These are phyloP conservation scores for Timandra comae DNA, from an alignment of 2,888 invertebrate genomes.

Conservation along the genomic window DNA sequence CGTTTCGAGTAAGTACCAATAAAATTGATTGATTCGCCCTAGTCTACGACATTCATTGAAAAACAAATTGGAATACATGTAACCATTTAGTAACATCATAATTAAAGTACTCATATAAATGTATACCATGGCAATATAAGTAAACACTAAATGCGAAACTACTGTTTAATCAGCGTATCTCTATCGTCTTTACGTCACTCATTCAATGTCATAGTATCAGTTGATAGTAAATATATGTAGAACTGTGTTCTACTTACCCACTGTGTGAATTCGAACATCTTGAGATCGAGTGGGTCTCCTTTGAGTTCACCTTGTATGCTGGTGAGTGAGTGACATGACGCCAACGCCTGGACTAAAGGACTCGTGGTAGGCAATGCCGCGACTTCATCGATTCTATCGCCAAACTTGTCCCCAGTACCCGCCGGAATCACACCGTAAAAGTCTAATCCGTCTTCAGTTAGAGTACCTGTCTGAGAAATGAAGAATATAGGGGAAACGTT, in stretches of 20 bases:
- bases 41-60: no score
- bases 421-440: conserved; percentile 86
- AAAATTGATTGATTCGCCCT: conserved; percentile 1
- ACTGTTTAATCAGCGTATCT: no score
- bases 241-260: conserved; percentile 86
- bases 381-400: conserved; percentile 72
- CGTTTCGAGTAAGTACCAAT: conserved; percentile 4
- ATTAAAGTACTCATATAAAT: no score
- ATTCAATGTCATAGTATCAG: no score
- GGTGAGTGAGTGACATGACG: conserved; percentile 90
- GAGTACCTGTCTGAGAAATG: conserved; percentile 93
- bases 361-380: conserved; percentile 53
- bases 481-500: no score
- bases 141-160: no score
- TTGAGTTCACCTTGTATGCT: conserved; percentile 86
- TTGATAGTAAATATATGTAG: no score
- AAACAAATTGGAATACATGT: no score
- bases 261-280: conserved; percentile 91
- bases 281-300: conserved; percentile 92
- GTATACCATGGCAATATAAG: no score
- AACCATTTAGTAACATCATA: no score
- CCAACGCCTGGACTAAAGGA: conserved; percentile 83
- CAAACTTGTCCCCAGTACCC: conserved; percentile 63
- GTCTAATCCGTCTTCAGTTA: conserved; percentile 92
- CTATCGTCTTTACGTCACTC: no score